Conservation (phyloP, 2,113 vertebrate species). For the Hucho hucho region DNA sequence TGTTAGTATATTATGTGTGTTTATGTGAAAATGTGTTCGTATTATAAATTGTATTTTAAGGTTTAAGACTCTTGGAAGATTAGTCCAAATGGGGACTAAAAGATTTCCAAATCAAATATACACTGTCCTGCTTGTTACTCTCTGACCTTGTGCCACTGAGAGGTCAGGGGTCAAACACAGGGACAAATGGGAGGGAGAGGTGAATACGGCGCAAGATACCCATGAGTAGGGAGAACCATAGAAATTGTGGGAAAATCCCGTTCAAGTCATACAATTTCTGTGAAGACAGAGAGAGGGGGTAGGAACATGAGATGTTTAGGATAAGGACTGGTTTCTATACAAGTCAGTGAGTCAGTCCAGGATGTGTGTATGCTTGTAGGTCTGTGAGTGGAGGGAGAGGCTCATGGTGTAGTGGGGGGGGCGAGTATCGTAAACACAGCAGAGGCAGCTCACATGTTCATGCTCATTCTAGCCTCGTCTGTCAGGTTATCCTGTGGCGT, state of each 20-base stretch:
- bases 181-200: background rate
- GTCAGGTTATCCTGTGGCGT: slow-evolving; percentile 24
- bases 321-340: background rate
- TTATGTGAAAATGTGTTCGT: too few species aligned
- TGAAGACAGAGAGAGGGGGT: background rate
- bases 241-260: too few species aligned
- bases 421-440: slow-evolving; percentile 52
- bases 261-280: too few species aligned
- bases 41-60: too few species aligned
- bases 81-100: too few species aligned
- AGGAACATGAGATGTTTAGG: background rate
- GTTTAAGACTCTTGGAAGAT: too few species aligned
- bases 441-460: slow-evolving; percentile 12
- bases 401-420: slow-evolving; percentile 12
- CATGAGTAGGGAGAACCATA: background rate
- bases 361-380: slow-evolving; percentile 50
- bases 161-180: slow-evolving; percentile 31
- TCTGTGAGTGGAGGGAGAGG: slow-evolving; percentile 42
- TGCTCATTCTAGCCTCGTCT: slow-evolving; percentile 23
- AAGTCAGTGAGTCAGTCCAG: slow-evolving; percentile 49
- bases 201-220: background rate
- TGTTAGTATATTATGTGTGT: too few species aligned
- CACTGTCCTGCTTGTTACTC: background rate
- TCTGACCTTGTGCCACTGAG: background rate
- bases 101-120: too few species aligned